Base-by-base conservation (phyloP, 1,140 invertebrate species). In the Spodoptera frugiperda region DNA sequence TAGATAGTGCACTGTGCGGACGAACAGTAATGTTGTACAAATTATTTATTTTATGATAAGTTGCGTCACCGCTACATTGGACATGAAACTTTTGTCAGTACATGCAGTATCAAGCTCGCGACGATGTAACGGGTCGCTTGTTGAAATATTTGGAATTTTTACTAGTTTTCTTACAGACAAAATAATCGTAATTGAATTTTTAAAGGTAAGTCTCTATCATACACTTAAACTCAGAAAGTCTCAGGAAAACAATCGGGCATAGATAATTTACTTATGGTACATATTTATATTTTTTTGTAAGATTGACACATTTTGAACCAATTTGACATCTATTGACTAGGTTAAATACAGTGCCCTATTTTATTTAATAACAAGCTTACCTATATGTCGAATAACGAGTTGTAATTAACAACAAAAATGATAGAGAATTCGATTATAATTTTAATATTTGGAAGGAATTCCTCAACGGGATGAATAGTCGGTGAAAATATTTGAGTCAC, bases 41-140 rank as follows among this genome's bases (percentile, higher is more conserved):
- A 71, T 71, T 71, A 71, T 71, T 71, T 53, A 44, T 71, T 71
- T 46, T 46, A 17, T 12, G 51, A 71, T 71, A 55, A 55, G 30
- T 71, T 71, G 49, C 53, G 68, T 71, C 51, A 55, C 19, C n/a
- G 48, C 65, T 49, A 17, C 65, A 15, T 25, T 51, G 46, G 11
- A n/a, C 14, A 25, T 14, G 61, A 8, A 17, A 9, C 39, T 59
- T 44, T 30, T 61, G 30, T 39, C 30, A 30, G 30, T 33, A 10
- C 30, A 61, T 61, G 57, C 14, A 39, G 33, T 17, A 10, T 14
- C 19, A 14, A 25, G 25, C 54, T 55, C 17, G 30, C 8, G 30
- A 59, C 6, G 30, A 33, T 5, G 17, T 39, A 11, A 6, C 2
- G 30, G 10, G 14, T 53, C 14, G 33, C 33, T 61, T n/a, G 39